These are phyloP conservation scores for Euwallacea fornicatus DNA, from an alignment of 1,140 invertebrate genomes.

Conservation along the genomic window DNA sequence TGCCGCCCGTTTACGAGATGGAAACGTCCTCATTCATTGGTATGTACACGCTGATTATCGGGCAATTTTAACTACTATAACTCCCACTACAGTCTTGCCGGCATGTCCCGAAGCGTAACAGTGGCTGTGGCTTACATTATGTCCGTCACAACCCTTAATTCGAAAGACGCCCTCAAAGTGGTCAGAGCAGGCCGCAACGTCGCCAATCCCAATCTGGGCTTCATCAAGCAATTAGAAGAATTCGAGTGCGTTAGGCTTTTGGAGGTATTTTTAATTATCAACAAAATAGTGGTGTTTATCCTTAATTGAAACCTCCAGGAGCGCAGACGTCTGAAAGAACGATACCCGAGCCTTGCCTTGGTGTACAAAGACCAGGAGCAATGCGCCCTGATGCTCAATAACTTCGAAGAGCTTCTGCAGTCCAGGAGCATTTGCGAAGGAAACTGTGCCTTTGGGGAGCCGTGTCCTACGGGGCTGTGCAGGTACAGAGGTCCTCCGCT, in stretches of 20 bases:
- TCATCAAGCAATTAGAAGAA: conserved; percentile 90
- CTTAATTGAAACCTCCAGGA: conserved; percentile 54
- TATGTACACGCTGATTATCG: conserved; percentile 53
- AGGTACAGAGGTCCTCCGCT: conserved; percentile 29
- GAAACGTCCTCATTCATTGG: conserved; percentile 95
- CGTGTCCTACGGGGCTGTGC: conserved; percentile 78
- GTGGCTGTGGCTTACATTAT: conserved; percentile 94
- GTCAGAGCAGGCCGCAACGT: conserved; percentile 86
- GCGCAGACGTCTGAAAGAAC: conserved; percentile 76
- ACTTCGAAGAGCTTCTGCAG: conserved; percentile 77
- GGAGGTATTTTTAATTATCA: conserved; percentile 61
- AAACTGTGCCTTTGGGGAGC: conserved; percentile 78
- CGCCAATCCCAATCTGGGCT: conserved; percentile 94
- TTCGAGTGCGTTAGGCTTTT: conserved; percentile 81
- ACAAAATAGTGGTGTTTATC: neutral
- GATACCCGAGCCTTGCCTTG: conserved; percentile 78
- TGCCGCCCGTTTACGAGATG: conserved; percentile 80
- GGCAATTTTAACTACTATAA: conserved; percentile 18
- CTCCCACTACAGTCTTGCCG: conserved; percentile 73
- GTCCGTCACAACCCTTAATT: conserved; percentile 87
- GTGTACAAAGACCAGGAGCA: conserved; percentile 73
- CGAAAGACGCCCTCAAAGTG: conserved; percentile 91
- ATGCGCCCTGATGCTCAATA: conserved; percentile 73
- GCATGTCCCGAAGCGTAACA: conserved; percentile 94
- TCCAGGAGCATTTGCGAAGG: conserved; percentile 82